phyloP scores from a whole-genome alignment of 2,888 invertebrate genomes.

The Eupeodes luniger region DNA sequence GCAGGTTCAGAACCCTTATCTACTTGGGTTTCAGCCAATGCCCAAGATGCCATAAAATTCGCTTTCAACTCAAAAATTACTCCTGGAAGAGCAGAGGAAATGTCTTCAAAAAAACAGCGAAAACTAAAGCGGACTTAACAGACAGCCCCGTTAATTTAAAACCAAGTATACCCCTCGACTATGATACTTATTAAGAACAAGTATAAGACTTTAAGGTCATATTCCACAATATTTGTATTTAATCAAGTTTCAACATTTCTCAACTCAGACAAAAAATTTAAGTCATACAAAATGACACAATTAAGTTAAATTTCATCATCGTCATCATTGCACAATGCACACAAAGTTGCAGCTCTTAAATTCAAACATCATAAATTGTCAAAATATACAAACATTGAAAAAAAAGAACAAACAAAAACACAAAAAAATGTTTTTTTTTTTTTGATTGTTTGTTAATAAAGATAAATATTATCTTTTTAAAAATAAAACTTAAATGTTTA shows the following conservation, averaged over 20 bases:
- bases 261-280: not conserved
- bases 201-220: too few relatives aligned
- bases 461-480: constrained; percentile 24
- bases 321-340: not conserved
- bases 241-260: not conserved
- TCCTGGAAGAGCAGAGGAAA: too few relatives aligned
- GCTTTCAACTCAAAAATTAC: too few relatives aligned
- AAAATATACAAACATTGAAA: constrained; percentile 22
- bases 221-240: too few relatives aligned
- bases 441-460: constrained; percentile 8
- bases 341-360: not conserved
- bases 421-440: not conserved
- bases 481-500: constrained; percentile 45
- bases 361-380: constrained; percentile 6
- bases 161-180: too few relatives aligned
- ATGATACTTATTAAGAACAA: too few relatives aligned
- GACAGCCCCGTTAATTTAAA: too few relatives aligned
- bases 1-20: too few relatives aligned
- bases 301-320: not conserved
- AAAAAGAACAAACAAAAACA: not conserved
- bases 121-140: too few relatives aligned
- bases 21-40: too few relatives aligned
- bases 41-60: too few relatives aligned
- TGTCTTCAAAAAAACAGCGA: too few relatives aligned
- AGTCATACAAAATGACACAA: not conserved